Evolutionary conservation across 2,888 invertebrate genomes (phyloP), one percentile per base, ranked within the genome.

Genomic region (Drosophila histrio): DNA sequence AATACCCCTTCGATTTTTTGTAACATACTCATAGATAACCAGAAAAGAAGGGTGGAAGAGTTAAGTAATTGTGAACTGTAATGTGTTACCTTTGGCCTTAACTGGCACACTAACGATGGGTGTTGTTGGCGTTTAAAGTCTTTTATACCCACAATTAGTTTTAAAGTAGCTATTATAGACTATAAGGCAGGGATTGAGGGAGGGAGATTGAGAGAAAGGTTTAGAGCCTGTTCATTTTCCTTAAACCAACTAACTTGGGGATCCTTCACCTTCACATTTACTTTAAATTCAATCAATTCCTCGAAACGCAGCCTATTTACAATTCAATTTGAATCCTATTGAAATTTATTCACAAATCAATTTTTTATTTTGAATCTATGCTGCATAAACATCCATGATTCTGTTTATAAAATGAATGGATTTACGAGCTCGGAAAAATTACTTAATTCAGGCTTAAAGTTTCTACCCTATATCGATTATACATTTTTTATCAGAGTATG

Each of bases 91-190:
- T 81, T 76, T 76, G 62, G 59, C 75, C 78, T 74, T 78, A 79
- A 61, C 50, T 19, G 19, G 56, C 52, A 78, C 79, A 81, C 76
- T 77, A 79, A 39, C 21, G 19, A 54, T 19, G 64, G 61, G 72
- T 64, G 72, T 46, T 61, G 53, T 57, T 64, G 54, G 52, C 47
- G 57, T 62, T 64, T 62, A 44, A 64, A 68, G 46, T 88, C 84
- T 86, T 89, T 90, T 90, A 89, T 90, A 91, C 90, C 89, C 90
- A 89, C 91, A 91, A 91, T 91, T 91, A 91, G 87, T 74, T 85
- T 65, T 77, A 80, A 88, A 88, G 86, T 78, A 87, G 36, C 32
- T 32, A 72, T 72, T 46, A 24, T 13, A 41, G 36, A 26, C 6
- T 17, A 26, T 36, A 53, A 5, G 24, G 8, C 38, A 11, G 13